These are phyloP conservation scores for Apamea sordens DNA, from an alignment of 2,888 invertebrate species.

Conservation along the genomic window DNA sequence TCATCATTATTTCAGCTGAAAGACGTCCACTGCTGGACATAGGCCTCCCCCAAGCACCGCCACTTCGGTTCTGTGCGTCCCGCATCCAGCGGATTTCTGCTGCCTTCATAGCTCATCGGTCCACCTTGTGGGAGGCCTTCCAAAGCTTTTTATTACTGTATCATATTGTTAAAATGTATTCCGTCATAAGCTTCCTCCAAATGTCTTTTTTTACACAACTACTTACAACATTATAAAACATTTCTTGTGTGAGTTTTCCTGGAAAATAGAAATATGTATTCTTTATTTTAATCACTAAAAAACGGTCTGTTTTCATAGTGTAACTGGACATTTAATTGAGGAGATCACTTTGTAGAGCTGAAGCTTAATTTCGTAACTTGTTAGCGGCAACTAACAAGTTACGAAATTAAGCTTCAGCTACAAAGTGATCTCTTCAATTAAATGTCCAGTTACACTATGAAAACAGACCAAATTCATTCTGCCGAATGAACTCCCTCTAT, in stretches of 20 bases:
- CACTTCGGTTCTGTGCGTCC: no score
- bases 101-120: background rate
- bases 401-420: no score
- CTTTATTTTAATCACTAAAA: background rate
- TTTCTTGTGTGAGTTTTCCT: background rate
- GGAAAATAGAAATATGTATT: background rate
- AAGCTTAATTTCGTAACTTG: conserved; percentile 53
- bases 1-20: background rate
- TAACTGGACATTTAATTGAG: conserved; percentile 36
- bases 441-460: no score
- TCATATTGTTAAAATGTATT: background rate
- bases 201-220: background rate
- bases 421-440: no score
- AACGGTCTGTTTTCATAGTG: conserved; percentile 20
- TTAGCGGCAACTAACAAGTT: no score
- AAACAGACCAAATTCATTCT: no score
- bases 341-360: conserved; percentile 37
- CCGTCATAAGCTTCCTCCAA: background rate
- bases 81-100: no score
- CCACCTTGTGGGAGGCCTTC: background rate
- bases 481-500: conserved; percentile 29
- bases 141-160: background rate
- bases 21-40: background rate
- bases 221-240: background rate
- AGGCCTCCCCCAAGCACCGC: no score